These are phyloP conservation scores for Ophthalmolycus amberensis DNA, from an alignment of 2,113 vertebrate genomes.

Conservation along the genomic window DNA sequence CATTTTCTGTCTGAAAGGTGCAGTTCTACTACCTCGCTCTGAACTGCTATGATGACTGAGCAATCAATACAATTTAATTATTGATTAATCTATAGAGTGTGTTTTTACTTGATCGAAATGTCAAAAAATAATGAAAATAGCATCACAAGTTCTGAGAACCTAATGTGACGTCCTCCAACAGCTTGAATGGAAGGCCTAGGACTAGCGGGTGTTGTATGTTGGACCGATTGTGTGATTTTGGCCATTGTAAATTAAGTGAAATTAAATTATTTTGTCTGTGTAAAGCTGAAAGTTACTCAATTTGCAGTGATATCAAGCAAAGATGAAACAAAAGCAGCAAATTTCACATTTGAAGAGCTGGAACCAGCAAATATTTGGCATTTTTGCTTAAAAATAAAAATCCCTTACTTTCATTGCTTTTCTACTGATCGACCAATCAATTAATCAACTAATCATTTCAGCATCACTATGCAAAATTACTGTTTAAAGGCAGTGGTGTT, in stretches of 20 bases:
- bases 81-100: not conserved
- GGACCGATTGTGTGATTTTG: not conserved
- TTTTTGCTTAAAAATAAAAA: not conserved
- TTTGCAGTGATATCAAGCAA: not conserved
- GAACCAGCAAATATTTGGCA: not conserved
- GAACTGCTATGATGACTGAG: not conserved
- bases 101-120: not conserved
- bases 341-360: not conserved
- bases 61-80: not conserved
- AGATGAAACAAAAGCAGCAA: not conserved
- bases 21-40: not conserved
- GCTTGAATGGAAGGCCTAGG: not conserved
- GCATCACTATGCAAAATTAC: not conserved
- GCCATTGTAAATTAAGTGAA: not conserved
- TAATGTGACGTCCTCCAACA: not conserved
- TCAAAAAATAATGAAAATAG: not conserved
- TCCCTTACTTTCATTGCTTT: not conserved
- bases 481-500: not conserved
- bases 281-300: not conserved
- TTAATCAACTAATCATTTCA: not conserved
- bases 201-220: not conserved
- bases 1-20: constrained; percentile 16
- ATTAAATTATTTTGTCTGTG: not conserved
- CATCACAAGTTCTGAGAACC: not conserved
- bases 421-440: not conserved